phyloP scores from a whole-genome alignment of 2,113 vertebrate species.

The Gallinago media region DNA sequence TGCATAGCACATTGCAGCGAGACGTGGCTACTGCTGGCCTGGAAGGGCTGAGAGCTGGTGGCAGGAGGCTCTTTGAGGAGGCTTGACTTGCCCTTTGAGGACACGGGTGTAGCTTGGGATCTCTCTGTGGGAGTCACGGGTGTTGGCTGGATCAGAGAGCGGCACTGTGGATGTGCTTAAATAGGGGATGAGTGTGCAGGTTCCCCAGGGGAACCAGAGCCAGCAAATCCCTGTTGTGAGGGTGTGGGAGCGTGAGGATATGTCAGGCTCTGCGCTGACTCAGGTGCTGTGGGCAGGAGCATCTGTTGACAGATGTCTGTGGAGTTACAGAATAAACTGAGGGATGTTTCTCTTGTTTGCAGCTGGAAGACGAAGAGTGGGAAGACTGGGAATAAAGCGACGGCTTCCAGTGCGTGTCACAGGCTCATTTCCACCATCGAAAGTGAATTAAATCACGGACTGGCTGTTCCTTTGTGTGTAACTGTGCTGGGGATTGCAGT shows the following conservation, averaged over 20 bases:
- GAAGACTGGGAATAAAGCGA: slow-evolving; percentile 93
- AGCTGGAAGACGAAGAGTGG: slow-evolving; percentile 97
- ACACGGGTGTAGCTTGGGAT: neutral
- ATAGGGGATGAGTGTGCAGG: neutral
- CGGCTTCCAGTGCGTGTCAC: slow-evolving; percentile 35
- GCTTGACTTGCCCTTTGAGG: neutral
- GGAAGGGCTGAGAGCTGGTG: neutral
- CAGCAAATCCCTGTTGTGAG: neutral
- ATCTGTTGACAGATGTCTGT: neutral
- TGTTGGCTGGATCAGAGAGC: neutral
- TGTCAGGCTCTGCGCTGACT: neutral
- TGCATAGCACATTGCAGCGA: fast-evolving
- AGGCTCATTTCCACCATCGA: slow-evolving; percentile 60
- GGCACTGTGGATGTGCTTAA: neutral
- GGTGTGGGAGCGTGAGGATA: neutral
- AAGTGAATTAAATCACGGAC: slow-evolving; percentile 34
- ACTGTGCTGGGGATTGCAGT: slow-evolving; percentile 40
- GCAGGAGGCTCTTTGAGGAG: neutral
- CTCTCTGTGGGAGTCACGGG: fast-evolving
- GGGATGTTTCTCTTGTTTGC: slow-evolving; percentile 22
- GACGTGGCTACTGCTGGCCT: neutral
- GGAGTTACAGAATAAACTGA: neutral
- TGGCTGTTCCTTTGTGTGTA: slow-evolving; percentile 65
- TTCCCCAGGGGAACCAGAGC: neutral
- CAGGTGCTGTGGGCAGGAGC: neutral